Conservation (phyloP, 2,113 vertebrate genomes). For the Heterotilapia buettikoferi region DNA sequence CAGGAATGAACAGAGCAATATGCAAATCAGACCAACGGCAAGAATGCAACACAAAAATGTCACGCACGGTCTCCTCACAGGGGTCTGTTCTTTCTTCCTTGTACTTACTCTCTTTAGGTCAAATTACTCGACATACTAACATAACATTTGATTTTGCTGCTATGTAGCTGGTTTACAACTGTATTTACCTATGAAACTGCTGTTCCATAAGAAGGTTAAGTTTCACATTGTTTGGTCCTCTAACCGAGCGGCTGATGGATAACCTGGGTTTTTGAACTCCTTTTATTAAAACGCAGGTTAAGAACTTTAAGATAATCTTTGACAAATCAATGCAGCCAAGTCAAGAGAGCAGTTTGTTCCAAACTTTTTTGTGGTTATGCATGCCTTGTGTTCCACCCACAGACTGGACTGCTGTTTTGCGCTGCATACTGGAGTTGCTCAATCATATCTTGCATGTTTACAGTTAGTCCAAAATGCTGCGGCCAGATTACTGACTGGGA, state of each 20-base stretch:
- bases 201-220: background rate
- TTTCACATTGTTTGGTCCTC: background rate
- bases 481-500: background rate
- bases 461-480: background rate
- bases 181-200: background rate
- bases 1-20: background rate
- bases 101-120: background rate
- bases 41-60: accelerated
- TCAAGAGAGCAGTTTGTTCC: background rate
- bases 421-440: background rate
- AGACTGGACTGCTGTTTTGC: background rate
- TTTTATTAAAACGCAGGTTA: background rate
- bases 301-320: background rate
- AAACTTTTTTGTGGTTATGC: background rate
- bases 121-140: background rate
- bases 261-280: background rate
- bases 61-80: background rate
- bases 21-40: background rate
- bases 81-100: background rate
- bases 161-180: background rate
- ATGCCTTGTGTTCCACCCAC: background rate
- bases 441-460: background rate
- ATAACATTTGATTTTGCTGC: background rate
- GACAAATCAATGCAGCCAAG: background rate
- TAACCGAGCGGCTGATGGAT: background rate